Evolutionary conservation across 1,140 invertebrate species (phyloP).

Genomic region (Trinorchestia longiramus): DNA sequence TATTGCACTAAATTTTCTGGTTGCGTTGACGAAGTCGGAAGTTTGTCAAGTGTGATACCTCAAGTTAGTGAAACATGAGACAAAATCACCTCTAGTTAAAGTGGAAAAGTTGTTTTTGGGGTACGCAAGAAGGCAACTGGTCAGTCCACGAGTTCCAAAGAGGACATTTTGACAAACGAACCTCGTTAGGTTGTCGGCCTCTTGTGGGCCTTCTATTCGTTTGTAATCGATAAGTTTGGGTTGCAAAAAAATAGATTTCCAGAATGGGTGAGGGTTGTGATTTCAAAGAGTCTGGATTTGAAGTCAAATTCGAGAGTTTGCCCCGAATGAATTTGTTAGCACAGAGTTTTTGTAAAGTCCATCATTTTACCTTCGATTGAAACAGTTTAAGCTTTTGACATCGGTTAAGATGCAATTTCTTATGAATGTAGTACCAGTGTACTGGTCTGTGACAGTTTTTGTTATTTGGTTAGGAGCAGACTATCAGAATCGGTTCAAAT

Average conservation of each 20-base stretch:
- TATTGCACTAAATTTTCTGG: neutral
- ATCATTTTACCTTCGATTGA: no score
- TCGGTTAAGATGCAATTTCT: no score
- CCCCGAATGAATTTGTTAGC: no score
- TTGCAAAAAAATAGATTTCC: neutral
- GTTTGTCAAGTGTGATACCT: neutral
- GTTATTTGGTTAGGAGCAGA: no score
- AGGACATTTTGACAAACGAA: neutral
- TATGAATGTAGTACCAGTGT: no score
- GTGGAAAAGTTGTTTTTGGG: neutral
- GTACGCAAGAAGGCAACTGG: neutral
- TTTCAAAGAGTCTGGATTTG: neutral
- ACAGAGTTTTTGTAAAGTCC: no score
- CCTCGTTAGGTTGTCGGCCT: neutral
- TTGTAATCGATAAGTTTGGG: neutral
- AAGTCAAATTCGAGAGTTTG: neutral
- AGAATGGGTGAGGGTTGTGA: neutral
- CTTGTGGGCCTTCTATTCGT: neutral
- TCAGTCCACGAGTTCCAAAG: neutral
- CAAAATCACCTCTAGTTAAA: neutral
- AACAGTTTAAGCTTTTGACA: no score
- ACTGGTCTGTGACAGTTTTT: no score
- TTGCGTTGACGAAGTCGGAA: neutral
- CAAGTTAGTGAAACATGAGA: neutral
- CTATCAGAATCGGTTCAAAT: no score